These are phyloP conservation scores for Saccostrea cuccullata DNA, from an alignment of 1,140 invertebrate species.

Conservation along the genomic window DNA sequence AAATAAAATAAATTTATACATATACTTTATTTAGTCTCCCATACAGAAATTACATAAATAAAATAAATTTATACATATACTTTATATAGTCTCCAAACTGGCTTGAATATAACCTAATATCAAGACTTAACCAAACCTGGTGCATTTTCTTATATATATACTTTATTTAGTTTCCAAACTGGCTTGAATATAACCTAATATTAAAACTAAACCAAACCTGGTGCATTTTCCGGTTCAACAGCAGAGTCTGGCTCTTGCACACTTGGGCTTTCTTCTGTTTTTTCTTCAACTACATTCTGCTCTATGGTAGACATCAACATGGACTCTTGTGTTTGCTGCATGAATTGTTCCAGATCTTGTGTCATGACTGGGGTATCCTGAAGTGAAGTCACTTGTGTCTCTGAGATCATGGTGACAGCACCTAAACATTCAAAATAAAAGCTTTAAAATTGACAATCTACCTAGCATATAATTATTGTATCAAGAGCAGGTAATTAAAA, in stretches of 20 bases:
- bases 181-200: too few relatives aligned
- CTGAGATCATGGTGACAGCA: neutral
- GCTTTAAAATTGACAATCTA: too few relatives aligned
- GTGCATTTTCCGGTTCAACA: neutral
- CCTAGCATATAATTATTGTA: too few relatives aligned
- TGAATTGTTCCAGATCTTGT: constrained; percentile 8
- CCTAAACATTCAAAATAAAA: neutral
- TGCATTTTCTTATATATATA: neutral
- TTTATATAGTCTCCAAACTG: too few relatives aligned
- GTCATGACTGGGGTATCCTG: neutral
- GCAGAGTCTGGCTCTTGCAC: neutral
- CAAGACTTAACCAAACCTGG: neutral
- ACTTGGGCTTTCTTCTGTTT: neutral
- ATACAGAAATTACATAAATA: too few relatives aligned
- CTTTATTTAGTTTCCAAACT: too few relatives aligned
- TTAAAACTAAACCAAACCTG: neutral
- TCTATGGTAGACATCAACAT: neutral
- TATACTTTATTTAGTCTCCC: too few relatives aligned
- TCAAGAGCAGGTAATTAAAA: too few relatives aligned
- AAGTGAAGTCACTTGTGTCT: neutral
- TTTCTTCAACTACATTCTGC: neutral
- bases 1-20: too few relatives aligned
- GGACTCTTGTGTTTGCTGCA: constrained; percentile 18
- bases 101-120: neutral
- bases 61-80: too few relatives aligned